phyloP scores from a whole-genome alignment of 2,888 invertebrate species.

The Mystacides longicornis region DNA sequence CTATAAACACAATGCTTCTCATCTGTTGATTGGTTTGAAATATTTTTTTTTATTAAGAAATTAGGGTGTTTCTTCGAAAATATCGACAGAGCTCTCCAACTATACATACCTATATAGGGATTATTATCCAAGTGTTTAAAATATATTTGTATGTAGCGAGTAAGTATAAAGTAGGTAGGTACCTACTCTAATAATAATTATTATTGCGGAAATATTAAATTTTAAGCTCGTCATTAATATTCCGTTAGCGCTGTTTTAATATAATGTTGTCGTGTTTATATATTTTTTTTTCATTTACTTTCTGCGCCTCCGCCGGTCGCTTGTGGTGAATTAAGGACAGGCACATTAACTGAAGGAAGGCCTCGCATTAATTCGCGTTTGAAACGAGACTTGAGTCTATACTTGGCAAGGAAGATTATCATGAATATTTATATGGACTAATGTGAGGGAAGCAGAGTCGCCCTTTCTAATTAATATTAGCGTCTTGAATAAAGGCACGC shows the following conservation, averaged over 20 bases:
- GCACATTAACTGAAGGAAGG: neutral
- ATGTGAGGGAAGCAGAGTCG: constrained; percentile 5
- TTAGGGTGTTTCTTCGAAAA: too few species aligned
- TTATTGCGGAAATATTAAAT: neutral
- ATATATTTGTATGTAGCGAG: too few species aligned
- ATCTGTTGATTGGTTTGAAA: too few species aligned
- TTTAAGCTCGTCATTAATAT: neutral
- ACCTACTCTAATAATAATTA: neutral
- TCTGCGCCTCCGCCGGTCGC: neutral
- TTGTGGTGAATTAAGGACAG: neutral
- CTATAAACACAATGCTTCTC: too few species aligned
- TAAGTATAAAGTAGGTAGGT: too few species aligned
- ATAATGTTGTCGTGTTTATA: neutral
- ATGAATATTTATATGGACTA: constrained; percentile 12
- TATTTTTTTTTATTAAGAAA: too few species aligned
- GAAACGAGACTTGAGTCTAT: neutral
- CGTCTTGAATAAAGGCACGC: neutral
- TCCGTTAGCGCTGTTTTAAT: neutral
- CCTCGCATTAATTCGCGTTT: neutral
- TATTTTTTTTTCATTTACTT: constrained; percentile 1
- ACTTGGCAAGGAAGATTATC: constrained; percentile 6
- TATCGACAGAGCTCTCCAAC: too few species aligned
- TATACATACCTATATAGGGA: too few species aligned
- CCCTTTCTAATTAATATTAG: constrained; percentile 8
- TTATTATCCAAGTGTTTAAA: too few species aligned